Base-by-base conservation (phyloP, 2,797 vertebrate species). In the Gorsachius magnificus region DNA sequence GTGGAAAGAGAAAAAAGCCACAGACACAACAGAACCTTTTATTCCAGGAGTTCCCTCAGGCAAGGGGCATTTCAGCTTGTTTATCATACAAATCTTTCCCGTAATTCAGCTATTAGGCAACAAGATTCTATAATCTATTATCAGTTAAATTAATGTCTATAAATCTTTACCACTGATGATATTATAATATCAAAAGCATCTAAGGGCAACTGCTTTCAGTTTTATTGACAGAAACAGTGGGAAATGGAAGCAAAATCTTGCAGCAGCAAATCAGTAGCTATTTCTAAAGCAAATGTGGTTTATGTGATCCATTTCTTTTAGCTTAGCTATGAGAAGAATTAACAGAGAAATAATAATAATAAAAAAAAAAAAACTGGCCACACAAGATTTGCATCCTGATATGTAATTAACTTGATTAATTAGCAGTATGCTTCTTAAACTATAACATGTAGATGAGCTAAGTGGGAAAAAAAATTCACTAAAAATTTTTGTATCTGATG, bases 361-460 rank as follows among this genome's bases (percentile, higher is more conserved):
- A 65, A 45, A 10, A 38, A 38, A 10, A 38, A 56, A 77, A 95
- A 76, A 71, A 0, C 72, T 95, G 60, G 9, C n/a, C 35, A 85
- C 24, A 83, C 17, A 93, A 84, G 45, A 9, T 82, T 74, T 95
- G 38, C 33, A 74, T 80, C 45, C 93, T 93, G 74, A 92, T 95
- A 36, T 78, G 65, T 50, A 95, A 96, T 89, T 95, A 91, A 77
- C 29, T 90, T 93, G 61, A 96, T 95, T 93, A 96, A 95, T 94
- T 96, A 95, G 20, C 43, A 77, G 4, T 50, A 94, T 31, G 38
- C 10, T 76, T 92, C 50, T 96, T 96, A 94, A 96, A 94, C 29
- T 79, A 31, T 70, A 86, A 36, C 28, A 87, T 41, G 22, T 45
- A 89, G 48, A 87, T 56, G 46, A 93, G 66, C 88, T 92, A 75